A percentile compares a stretch with the other conserved stretches of the same genome.
phyloP scores from a whole-genome alignment of 2,113 vertebrate species.

The Erythrocercus mccallii region DNA sequence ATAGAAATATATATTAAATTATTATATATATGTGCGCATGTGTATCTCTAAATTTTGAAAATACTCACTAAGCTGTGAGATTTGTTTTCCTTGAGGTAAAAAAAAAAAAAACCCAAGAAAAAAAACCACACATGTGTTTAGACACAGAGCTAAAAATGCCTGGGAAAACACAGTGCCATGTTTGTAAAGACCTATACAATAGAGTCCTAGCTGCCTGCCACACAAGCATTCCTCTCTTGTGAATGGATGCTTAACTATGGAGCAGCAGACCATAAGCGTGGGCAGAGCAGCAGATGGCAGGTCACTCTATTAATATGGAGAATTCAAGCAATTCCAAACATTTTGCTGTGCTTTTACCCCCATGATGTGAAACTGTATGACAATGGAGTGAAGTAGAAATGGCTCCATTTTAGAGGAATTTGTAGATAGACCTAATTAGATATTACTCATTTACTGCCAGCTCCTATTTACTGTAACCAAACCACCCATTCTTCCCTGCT shows the following conservation, averaged over 20 bases:
- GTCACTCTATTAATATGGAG: background rate
- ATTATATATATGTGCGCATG: too few species aligned
- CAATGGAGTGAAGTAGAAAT: background rate
- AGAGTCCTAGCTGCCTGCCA: background rate
- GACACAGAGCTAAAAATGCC: background rate
- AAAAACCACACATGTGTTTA: background rate
- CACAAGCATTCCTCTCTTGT: background rate
- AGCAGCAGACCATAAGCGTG: background rate
- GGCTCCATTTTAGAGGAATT: background rate
- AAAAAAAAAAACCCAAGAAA: background rate
- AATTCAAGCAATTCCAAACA: background rate
- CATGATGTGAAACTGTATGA: background rate
- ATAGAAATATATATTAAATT: background rate
- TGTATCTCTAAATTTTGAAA: background rate
- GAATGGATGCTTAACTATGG: background rate
- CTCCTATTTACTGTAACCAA: background rate
- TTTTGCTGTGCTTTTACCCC: background rate
- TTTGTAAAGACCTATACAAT: background rate
- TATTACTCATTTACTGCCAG: background rate
- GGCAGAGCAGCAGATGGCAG: conserved; percentile 9
- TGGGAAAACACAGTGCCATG: background rate
- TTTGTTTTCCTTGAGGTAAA: background rate
- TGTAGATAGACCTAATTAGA: background rate
- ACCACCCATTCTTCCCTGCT: background rate
- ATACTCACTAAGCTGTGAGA: background rate